Evolutionary conservation across 2,797 vertebrate species (phyloP).

Genomic region (Thamnophis elegans): DNA sequence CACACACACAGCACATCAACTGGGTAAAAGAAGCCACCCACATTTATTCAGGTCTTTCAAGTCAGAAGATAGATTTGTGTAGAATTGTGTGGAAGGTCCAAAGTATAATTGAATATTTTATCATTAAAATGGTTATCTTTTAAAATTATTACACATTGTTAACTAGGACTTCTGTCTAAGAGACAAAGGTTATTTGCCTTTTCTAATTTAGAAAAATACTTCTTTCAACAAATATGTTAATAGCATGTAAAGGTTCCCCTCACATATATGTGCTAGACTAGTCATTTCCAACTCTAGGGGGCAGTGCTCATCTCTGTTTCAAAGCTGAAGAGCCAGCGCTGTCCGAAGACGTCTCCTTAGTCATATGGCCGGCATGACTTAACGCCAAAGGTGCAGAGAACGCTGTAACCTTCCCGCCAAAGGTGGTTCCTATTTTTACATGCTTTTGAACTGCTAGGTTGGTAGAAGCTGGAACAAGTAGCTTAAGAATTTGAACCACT

Average conservation of each 20-base stretch:
- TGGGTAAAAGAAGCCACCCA: background rate
- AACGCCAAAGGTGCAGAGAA: no score
- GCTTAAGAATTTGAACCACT: no score
- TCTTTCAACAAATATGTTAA: constrained; percentile 77
- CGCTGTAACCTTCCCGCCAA: no score
- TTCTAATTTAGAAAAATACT: constrained; percentile 71
- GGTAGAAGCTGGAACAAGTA: no score
- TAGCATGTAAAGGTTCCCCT: constrained; percentile 53
- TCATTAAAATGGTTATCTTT: constrained; percentile 69
- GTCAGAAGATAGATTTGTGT: constrained; percentile 38
- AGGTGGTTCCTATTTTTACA: no score
- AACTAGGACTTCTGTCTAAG: constrained; percentile 73
- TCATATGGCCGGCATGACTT: no score
- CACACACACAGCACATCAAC: background rate
- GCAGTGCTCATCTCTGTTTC: no score
- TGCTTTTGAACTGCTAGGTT: no score
- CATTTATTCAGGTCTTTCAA: constrained; percentile 42
- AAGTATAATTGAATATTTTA: constrained; percentile 67
- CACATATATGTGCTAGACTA: no score
- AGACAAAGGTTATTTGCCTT: constrained; percentile 65
- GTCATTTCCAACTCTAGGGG: no score
- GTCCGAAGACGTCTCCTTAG: no score
- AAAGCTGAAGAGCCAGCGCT: no score
- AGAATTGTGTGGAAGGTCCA: constrained; percentile 55
- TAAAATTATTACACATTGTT: constrained; percentile 71